Evolutionary conservation across 1,140 invertebrate species (phyloP).

Genomic region (Reticulitermes speratus): DNA sequence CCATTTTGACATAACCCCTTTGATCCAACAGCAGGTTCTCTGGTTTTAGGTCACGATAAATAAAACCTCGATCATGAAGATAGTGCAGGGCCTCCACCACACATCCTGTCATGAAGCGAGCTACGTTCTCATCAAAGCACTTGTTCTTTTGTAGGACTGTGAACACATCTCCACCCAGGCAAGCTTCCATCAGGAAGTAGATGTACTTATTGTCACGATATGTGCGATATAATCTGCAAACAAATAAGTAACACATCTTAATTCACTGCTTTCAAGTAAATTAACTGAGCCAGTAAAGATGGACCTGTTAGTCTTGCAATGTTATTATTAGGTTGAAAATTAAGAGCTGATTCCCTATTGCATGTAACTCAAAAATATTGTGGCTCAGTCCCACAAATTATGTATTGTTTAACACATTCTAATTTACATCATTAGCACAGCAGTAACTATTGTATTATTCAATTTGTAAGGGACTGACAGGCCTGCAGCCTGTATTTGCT

Average conservation of each 20-base stretch:
- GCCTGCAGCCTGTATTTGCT: too few species aligned
- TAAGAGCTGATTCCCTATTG: too few species aligned
- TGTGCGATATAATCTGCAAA: constrained; percentile 82
- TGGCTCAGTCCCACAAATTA: too few species aligned
- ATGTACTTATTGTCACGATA: constrained; percentile 94
- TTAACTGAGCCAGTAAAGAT: too few species aligned
- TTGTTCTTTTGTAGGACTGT: constrained; percentile 78
- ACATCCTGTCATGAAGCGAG: constrained; percentile 87
- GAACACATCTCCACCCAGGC: constrained; percentile 97
- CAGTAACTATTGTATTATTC: too few species aligned
- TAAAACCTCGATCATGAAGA: constrained; percentile 76
- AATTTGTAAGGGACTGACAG: too few species aligned
- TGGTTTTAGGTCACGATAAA: constrained; percentile 93
- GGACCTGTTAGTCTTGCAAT: too few species aligned
- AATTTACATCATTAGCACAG: too few species aligned
- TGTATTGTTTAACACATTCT: too few species aligned
- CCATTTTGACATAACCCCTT: constrained; percentile 88
- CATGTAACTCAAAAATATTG: too few species aligned
- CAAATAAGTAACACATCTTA: constrained; percentile 34
- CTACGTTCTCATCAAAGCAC: constrained; percentile 80
- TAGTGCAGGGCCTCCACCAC: constrained; percentile 91
- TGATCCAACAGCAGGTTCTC: constrained; percentile 89
- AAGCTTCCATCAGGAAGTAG: constrained; percentile 96
- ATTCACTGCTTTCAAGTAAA: background rate
- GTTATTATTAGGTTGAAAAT: too few species aligned